phyloP scores from a whole-genome alignment of 1,140 invertebrate species.

The Artemia franciscana region DNA sequence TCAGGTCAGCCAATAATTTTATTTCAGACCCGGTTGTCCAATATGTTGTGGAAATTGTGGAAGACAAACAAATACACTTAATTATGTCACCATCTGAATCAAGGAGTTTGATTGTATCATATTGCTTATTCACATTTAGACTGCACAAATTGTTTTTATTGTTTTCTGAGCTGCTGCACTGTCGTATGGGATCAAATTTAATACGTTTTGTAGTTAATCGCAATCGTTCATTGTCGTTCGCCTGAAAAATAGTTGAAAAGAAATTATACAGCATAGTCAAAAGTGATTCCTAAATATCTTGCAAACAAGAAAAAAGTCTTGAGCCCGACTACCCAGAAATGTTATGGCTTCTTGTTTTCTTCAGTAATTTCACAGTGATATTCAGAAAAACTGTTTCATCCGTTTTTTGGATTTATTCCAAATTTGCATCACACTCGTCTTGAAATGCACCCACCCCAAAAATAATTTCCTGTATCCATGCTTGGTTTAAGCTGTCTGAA shows the following conservation, averaged over 20 bases:
- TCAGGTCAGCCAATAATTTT: not conserved
- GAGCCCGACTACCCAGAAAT: too few relatives aligned
- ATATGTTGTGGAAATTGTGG: not conserved
- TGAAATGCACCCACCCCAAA: too few relatives aligned
- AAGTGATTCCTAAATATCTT: too few relatives aligned
- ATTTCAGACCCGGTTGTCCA: not conserved
- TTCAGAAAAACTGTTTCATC: too few relatives aligned
- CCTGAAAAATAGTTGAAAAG: not conserved
- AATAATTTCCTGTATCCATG: too few relatives aligned
- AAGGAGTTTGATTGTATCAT: not conserved
- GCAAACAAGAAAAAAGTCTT: too few relatives aligned
- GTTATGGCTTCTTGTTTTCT: too few relatives aligned
- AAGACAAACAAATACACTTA: not conserved
- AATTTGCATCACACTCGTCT: too few relatives aligned
- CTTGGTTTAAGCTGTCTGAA: too few relatives aligned
- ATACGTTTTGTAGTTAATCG: not conserved
- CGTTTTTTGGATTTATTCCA: too few relatives aligned
- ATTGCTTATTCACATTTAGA: not conserved
- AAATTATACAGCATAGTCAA: too few relatives aligned
- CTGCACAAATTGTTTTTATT: not conserved
- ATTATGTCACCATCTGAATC: not conserved
- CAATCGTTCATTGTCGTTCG: not conserved
- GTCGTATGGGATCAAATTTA: not conserved
- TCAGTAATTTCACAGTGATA: too few relatives aligned
- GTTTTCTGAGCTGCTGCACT: not conserved